phyloP scores from a whole-genome alignment of 2,113 vertebrate species.

The Toxotes chatareus region DNA sequence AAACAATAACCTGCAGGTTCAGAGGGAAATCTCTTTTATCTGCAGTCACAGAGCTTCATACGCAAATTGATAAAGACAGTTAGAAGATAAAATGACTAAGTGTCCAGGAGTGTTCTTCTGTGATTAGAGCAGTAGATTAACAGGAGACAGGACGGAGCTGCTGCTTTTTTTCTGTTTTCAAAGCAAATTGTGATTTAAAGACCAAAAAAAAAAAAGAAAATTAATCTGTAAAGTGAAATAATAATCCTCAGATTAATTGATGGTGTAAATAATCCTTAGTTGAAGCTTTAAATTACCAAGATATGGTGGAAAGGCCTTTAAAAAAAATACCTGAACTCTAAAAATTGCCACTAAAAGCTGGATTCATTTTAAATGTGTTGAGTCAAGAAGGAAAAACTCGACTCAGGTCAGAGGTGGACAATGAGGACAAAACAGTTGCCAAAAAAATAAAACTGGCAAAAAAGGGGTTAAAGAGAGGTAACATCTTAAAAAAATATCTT shows the following conservation, averaged over 20 bases:
- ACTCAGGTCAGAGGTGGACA: background rate
- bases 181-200: background rate
- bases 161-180: background rate
- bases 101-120: conserved; percentile 25
- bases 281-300: background rate
- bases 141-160: background rate
- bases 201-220: background rate
- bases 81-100: conserved; percentile 40
- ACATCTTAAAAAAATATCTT: background rate
- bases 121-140: conserved; percentile 29
- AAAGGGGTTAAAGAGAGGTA: background rate
- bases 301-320: background rate
- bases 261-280: background rate
- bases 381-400: background rate
- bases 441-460: background rate
- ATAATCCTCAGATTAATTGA: background rate
- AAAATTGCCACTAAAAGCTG: background rate
- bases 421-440: background rate
- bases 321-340: background rate
- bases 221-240: background rate
- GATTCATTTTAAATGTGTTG: background rate
- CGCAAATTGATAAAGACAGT: conserved; percentile 31
- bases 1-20: conserved; percentile 29
- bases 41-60: conserved; percentile 36
- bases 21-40: conserved; percentile 37